A percentile compares a stretch with the other conserved stretches of the same genome.
These are phyloP conservation scores for Dorcus parallelipipedus DNA, from an alignment of 2,888 invertebrate species.

Conservation along the genomic window DNA sequence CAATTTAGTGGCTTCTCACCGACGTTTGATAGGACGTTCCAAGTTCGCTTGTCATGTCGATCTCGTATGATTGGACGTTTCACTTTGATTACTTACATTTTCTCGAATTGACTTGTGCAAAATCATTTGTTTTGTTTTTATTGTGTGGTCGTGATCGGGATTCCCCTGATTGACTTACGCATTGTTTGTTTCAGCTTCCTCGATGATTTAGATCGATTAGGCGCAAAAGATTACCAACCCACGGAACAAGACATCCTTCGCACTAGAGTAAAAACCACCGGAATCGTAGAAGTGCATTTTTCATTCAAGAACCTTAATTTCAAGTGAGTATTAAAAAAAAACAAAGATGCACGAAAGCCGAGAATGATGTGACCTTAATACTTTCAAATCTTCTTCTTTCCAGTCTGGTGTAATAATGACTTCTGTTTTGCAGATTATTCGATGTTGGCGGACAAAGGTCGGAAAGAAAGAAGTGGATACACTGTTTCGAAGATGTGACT, in stretches of 20 bases:
- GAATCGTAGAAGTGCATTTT: constrained; percentile 99
- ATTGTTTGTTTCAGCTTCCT: constrained; percentile 77
- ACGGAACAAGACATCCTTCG: constrained; percentile 99
- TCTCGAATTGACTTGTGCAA: too few species aligned
- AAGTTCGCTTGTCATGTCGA: too few species aligned
- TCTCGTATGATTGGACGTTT: too few species aligned
- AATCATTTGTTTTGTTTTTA: too few species aligned
- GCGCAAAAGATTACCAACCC: constrained; percentile 97
- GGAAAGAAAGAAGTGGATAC: constrained; percentile 99
- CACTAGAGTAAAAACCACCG: constrained; percentile 99
- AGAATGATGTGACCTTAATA: too few species aligned
- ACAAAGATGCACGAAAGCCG: too few species aligned
- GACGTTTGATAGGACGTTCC: too few species aligned
- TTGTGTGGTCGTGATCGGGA: too few species aligned
- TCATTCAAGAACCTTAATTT: constrained; percentile 99
- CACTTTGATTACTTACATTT: too few species aligned
- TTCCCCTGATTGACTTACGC: background rate
- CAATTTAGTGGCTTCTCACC: too few species aligned
- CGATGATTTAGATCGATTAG: constrained; percentile 98
- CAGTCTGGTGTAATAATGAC: background rate
- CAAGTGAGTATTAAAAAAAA: constrained; percentile 71
- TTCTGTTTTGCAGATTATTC: constrained; percentile 73
- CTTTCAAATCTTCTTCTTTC: too few species aligned
- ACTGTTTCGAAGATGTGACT: constrained; percentile 99
- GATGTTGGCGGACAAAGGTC: constrained; percentile 99